Base-by-base conservation (phyloP, 2,113 vertebrate genomes). In the Labeo rohita region DNA sequence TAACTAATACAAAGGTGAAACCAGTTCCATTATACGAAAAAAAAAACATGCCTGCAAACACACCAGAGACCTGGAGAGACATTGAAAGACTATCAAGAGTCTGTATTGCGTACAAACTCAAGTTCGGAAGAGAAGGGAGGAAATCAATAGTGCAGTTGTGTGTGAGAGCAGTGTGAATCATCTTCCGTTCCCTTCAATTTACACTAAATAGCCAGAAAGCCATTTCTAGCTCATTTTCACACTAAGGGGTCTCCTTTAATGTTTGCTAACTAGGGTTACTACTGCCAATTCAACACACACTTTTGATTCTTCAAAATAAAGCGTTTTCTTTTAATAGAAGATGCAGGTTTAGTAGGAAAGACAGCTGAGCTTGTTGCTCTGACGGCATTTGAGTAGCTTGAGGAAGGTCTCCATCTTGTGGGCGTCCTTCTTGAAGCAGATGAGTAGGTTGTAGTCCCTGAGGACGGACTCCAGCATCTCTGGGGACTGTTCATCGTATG, bases 341-440 rank as follows among this genome's bases (percentile, higher is more conserved):
- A 23, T 39, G n/a, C 16, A 6, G 1, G 1, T 82, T 80, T 83
- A 88, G 39, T 80, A 79, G 7, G 89, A 90, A 83, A 90, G 84
- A 50, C 95, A 95, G 90, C 91, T 93, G 52, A 92, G 91, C 59
- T 80, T 91, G 84, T 94, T 89, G 2, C 84, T 92, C 89, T 94
- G 92, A 39, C 93, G 88, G 89, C 95, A 95, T 72, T 93, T 95
- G 28, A 95, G 93, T 6, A 96, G 91, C 87, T 96, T 96, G 65
- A 95, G 93, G 86, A 95, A 94, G 80, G 92, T 90, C 87, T 95
- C 95, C 91, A 95, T 93, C 88, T 95, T 95, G 86, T 95, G 95
- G 59, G 93, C 91, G 3, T 95, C 95, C 61, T 94, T 95, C 90
- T 94, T 95, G 91, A 95, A 95, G 92, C 95, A 95, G 87, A 85